Percentiles rank a stretch among this genome's conserved stretches.
Conservation (phyloP, 2,797 vertebrate species). For the Vespertilio murinus region DNA sequence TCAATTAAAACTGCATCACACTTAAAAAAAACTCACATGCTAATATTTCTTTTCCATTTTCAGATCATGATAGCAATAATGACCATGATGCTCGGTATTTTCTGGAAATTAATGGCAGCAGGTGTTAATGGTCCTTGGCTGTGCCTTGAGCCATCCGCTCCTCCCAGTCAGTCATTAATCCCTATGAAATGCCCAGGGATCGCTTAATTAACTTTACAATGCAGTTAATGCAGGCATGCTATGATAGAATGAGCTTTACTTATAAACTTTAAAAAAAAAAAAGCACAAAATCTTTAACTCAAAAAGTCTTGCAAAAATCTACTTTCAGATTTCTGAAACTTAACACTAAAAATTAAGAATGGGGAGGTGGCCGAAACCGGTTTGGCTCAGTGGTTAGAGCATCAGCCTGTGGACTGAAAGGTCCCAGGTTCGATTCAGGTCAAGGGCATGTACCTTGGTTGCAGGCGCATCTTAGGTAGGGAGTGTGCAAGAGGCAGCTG, state of each 20-base stretch:
- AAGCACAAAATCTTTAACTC: constrained; percentile 45
- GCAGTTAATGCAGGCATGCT: constrained; percentile 63
- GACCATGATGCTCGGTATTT: constrained; percentile 45
- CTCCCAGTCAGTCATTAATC: constrained; percentile 73
- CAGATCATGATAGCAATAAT: constrained; percentile 70
- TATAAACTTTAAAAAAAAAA: neutral
- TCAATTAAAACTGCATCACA: constrained; percentile 57
- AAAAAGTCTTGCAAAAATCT: constrained; percentile 51
- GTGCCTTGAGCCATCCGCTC: constrained; percentile 70
- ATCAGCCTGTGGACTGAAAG: no score
- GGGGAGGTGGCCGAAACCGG: no score
- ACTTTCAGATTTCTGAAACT: constrained; percentile 40
- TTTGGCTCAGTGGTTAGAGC: no score
- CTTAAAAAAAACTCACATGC: constrained; percentile 64
- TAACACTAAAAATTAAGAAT: neutral
- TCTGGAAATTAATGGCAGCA: constrained; percentile 51
- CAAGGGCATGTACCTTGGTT: no score
- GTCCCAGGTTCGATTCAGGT: no score
- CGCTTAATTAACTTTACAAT: constrained; percentile 74
- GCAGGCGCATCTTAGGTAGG: no score
- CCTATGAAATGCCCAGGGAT: constrained; percentile 68
- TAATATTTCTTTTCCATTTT: constrained; percentile 80
- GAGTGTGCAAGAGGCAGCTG: no score
- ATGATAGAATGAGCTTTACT: constrained; percentile 68
- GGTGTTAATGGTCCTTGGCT: constrained; percentile 75